Conservation (phyloP, 2,113 vertebrate genomes). For the Clarias macrocephalus region DNA sequence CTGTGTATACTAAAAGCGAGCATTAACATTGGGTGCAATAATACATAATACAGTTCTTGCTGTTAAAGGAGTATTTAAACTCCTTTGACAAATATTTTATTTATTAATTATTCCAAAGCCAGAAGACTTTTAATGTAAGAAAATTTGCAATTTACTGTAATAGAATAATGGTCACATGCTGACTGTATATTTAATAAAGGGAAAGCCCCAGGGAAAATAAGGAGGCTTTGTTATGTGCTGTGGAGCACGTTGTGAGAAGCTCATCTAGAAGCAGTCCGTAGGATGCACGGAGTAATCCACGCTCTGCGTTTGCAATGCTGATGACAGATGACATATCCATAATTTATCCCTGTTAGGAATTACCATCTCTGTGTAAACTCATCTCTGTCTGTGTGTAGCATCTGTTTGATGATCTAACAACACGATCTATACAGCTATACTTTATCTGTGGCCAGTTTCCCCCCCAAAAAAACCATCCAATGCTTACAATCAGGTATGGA, state of each 20-base stretch:
- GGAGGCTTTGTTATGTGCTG: conserved; percentile 10
- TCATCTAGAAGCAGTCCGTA: conserved; percentile 6
- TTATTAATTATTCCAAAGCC: neutral
- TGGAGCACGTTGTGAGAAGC: conserved; percentile 5
- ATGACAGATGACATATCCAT: conserved; percentile 34
- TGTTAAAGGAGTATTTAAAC: neutral
- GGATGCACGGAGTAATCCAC: conserved; percentile 6
- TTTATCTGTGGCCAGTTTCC: neutral
- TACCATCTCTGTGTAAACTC: neutral
- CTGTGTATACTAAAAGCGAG: neutral
- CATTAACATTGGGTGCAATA: neutral
- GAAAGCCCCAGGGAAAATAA: conserved; percentile 24
- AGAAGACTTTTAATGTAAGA: neutral
- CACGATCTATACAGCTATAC: neutral
- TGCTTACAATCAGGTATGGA: neutral
- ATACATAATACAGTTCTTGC: neutral
- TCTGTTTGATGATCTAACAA: neutral
- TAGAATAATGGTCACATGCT: conserved; percentile 12
- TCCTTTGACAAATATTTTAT: neutral
- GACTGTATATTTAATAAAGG: conserved; percentile 41
- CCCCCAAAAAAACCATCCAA: neutral
- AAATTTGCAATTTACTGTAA: neutral
- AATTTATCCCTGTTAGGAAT: conserved; percentile 5
- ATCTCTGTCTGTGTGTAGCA: neutral
- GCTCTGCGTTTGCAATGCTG: conserved; percentile 5